Evolutionary conservation across 2,797 vertebrate genomes (phyloP).

Genomic region (Syncerus caffer): DNA sequence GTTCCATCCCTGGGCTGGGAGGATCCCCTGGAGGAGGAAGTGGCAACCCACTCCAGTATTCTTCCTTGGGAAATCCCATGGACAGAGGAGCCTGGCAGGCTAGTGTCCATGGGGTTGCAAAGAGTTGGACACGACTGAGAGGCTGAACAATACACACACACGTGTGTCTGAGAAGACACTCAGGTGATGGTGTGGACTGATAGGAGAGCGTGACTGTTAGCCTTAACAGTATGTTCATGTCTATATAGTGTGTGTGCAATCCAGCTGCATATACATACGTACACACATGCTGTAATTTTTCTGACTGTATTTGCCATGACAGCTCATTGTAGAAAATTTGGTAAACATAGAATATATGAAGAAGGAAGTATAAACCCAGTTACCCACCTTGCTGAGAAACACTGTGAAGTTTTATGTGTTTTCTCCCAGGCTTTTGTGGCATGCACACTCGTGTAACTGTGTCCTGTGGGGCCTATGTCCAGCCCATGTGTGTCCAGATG

Average conservation of each 20-base stretch:
- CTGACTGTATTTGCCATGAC: neutral
- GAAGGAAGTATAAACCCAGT: no score
- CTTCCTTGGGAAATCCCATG: neutral
- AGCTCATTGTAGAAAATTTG: neutral
- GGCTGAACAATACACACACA: neutral
- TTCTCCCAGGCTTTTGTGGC: neutral
- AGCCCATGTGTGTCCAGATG: neutral
- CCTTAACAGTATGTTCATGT: fast-evolving
- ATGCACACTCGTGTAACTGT: fast-evolving
- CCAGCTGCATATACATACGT: fast-evolving
- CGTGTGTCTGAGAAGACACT: neutral
- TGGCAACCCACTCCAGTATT: neutral
- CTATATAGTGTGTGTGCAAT: fast-evolving
- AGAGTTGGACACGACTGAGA: neutral
- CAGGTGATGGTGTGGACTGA: fast-evolving
- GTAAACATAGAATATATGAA: neutral
- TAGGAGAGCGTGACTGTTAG: fast-evolving
- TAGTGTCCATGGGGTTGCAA: neutral
- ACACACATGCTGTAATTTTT: fast-evolving
- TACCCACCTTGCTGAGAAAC: neutral
- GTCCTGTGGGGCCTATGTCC: neutral
- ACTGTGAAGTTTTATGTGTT: neutral
- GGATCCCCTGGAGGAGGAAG: neutral
- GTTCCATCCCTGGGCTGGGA: neutral
- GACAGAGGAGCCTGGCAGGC: neutral